Conservation (phyloP, 2,797 vertebrate genomes). For the Prionace glauca region DNA sequence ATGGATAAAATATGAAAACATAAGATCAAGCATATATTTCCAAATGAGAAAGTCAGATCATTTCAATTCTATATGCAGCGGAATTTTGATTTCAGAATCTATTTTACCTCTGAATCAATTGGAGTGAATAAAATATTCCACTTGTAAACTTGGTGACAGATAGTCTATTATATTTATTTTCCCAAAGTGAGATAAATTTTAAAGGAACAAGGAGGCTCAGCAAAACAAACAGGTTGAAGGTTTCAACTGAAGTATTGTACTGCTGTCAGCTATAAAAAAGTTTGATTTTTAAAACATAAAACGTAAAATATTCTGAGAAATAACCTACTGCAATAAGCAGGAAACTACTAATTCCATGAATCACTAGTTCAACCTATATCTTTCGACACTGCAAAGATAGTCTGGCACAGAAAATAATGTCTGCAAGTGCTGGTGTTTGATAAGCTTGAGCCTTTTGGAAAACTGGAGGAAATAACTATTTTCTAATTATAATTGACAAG, state of each 20-base stretch:
- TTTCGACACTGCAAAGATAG: background rate
- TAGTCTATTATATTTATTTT: background rate
- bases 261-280: background rate
- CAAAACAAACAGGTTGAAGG: background rate
- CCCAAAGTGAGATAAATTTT: background rate
- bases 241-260: background rate
- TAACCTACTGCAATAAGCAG: background rate
- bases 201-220: background rate
- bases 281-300: background rate
- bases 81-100: background rate
- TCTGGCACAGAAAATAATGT: background rate
- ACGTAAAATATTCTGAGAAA: background rate
- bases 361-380: background rate
- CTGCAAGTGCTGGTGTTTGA: conserved; percentile 9
- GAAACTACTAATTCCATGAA: background rate
- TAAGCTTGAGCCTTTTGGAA: background rate
- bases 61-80: background rate
- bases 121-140: background rate
- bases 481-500: conserved; percentile 1
- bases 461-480: background rate
- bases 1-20: background rate
- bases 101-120: background rate
- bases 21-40: background rate
- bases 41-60: background rate
- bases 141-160: background rate